phyloP scores from a whole-genome alignment of 2,888 invertebrate species.

The Polymixis flavicincta region DNA sequence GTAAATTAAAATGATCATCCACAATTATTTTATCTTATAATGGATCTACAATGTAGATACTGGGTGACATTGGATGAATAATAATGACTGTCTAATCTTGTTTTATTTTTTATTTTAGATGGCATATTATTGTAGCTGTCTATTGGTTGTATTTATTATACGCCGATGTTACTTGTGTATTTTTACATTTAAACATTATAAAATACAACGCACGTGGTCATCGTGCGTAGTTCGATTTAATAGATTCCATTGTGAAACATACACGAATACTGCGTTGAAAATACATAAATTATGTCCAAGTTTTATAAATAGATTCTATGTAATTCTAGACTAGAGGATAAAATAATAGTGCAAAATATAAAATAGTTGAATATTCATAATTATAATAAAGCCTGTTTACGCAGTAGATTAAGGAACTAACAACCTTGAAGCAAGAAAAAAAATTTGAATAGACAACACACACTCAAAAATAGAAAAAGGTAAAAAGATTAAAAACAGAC shows the following conservation, averaged over 20 bases:
- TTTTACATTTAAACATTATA: slow-evolving; percentile 6
- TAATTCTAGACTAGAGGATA: slow-evolving; percentile 4
- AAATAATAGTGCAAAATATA: neutral
- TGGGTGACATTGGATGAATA: slow-evolving; percentile 49
- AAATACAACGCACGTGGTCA: slow-evolving; percentile 18
- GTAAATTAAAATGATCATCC: slow-evolving; percentile 55
- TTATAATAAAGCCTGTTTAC: neutral
- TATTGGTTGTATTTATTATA: slow-evolving; percentile 32
- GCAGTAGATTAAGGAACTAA: neutral
- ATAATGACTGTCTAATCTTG: slow-evolving; percentile 38
- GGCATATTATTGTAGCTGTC: slow-evolving; percentile 35
- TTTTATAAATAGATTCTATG: slow-evolving; percentile 17
- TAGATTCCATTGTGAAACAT: slow-evolving; percentile 23
- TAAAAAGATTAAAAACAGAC: slow-evolving; percentile 23
- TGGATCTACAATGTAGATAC: slow-evolving; percentile 41
- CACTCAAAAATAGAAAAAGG: neutral
- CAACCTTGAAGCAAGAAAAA: slow-evolving; percentile 4
- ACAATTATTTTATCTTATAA: slow-evolving; percentile 48
- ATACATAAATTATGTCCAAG: slow-evolving; percentile 7
- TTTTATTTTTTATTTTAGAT: slow-evolving; percentile 36
- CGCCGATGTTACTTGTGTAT: slow-evolving; percentile 5
- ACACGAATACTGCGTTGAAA: slow-evolving; percentile 19
- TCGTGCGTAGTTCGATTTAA: slow-evolving; percentile 17
- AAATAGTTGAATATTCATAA: slow-evolving; percentile 22
- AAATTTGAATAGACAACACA: neutral